A percentile compares a stretch with the other conserved stretches of the same genome.
phyloP scores from a whole-genome alignment of 1,140 invertebrate species.

The Heliconius himera region DNA sequence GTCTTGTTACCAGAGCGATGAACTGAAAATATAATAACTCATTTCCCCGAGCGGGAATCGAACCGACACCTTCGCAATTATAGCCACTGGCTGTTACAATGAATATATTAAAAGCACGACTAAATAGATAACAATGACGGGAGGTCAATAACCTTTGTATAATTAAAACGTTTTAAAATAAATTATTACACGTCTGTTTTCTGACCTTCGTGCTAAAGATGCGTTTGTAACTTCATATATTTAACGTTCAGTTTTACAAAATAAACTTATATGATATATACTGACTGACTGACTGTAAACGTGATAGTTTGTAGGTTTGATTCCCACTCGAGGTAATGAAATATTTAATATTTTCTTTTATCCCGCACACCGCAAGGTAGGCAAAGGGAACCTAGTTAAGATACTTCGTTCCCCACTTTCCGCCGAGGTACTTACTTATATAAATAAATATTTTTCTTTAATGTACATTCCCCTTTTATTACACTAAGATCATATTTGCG shows the following conservation, averaged over 20 bases:
- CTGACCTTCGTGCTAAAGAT: constrained; percentile 9
- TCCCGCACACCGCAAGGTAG: too few species aligned
- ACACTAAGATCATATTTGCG: constrained; percentile 7
- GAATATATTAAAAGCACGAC: neutral
- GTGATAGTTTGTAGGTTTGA: too few species aligned
- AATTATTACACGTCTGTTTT: constrained; percentile 7
- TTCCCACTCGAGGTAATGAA: too few species aligned
- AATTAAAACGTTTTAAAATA: constrained; percentile 20
- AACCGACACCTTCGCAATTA: too few species aligned
- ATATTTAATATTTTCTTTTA: too few species aligned
- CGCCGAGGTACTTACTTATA: neutral
- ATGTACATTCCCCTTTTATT: neutral
- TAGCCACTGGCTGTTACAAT: too few species aligned
- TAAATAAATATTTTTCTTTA: neutral
- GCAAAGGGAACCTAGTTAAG: too few species aligned
- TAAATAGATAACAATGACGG: neutral
- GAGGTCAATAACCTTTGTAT: neutral
- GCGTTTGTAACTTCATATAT: constrained; percentile 5
- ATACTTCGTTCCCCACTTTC: too few species aligned
- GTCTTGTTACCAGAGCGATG: too few species aligned
- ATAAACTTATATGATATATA: too few species aligned
- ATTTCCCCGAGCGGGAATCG: neutral
- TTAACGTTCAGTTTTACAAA: neutral
- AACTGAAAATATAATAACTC: neutral
- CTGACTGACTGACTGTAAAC: too few species aligned